These are phyloP conservation scores for Peromyscus polionotus DNA, from an alignment of 2,113 vertebrate species.

Conservation along the genomic window DNA sequence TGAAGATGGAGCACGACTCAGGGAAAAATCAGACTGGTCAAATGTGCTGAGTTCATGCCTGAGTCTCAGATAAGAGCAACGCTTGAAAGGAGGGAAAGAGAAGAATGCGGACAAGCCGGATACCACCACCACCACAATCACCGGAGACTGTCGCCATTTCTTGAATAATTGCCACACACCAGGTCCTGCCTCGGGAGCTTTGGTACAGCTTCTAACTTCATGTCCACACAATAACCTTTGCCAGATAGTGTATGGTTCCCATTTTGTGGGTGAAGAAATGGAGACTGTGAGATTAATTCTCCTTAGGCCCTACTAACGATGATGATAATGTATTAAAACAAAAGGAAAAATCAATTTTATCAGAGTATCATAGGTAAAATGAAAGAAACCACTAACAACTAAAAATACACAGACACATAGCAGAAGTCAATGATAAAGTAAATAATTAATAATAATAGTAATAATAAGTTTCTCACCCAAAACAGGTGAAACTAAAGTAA, in stretches of 20 bases:
- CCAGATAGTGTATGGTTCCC: slow-evolving; percentile 7
- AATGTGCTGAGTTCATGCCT: neutral
- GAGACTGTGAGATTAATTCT: slow-evolving; percentile 31
- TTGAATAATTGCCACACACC: neutral
- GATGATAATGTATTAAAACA: neutral
- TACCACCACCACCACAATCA: neutral
- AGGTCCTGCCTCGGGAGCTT: neutral
- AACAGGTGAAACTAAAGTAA: slow-evolving; percentile 24
- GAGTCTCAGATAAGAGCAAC: neutral
- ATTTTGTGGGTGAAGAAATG: slow-evolving; percentile 44
- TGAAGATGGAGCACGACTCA: neutral
- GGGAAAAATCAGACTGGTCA: neutral
- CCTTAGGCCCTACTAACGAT: neutral
- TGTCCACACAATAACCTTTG: slow-evolving; percentile 22
- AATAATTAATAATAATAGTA: neutral
- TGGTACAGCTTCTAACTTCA: slow-evolving; percentile 9
- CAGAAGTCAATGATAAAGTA: slow-evolving; percentile 21
- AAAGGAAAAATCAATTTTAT: neutral
- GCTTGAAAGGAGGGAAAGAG: slow-evolving; percentile 1
- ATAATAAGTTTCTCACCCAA: neutral
- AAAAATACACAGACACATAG: neutral
- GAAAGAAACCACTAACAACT: neutral
- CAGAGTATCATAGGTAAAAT: neutral
- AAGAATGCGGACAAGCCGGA: slow-evolving; percentile 4
- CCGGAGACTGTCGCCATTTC: neutral